Base-by-base conservation (phyloP, 2,888 invertebrate species). In the Drosophila prolongata region DNA sequence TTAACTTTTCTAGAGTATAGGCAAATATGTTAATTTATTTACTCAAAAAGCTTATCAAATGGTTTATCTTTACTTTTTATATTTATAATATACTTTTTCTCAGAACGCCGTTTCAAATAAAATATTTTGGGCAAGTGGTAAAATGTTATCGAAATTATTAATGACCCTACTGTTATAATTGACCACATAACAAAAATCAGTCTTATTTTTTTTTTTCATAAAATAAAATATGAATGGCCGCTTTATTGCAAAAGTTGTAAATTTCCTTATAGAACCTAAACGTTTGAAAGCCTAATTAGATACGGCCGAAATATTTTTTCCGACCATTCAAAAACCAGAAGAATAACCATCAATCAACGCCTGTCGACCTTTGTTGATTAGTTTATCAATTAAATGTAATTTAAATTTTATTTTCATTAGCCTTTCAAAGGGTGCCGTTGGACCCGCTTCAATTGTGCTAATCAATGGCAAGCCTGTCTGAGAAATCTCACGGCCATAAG, bases 341-440 rank as follows among this genome's bases (percentile, higher is more conserved):
- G 38, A 19, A 60, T n/a, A 14, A 16, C 34, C 76, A 80, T 78
- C 79, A 84, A 71, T 78, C 80, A 80, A 57, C 49, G 57, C 40
- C 60, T 59, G 69, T 69, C 64, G 50, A 58, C 64, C 71, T 68
- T 70, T 57, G 64, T 57, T 56, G 58, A 53, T 81, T 78, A 74
- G 72, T 77, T 81, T 75, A 77, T 81, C 79, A 85, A 81, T 81
- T 78, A 87, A 67, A 57, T 44, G 42, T 84, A 87, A 85, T 83
- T 85, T 68, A 44, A 59, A 74, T 87, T 83, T 77, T 75, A 78
- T 79, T 81, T 75, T 77, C 68, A 84, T 87, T 81, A 68, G 64
- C 42, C 65, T 57, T 46, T 68, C 42, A 64, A 54, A 42, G 66
- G 44, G 19, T 40, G 46, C 16, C 24, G 35, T 43, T 49, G 10